These are phyloP conservation scores for Aulostomus chinensis DNA, from an alignment of 2,797 vertebrate species.

Conservation along the genomic window DNA sequence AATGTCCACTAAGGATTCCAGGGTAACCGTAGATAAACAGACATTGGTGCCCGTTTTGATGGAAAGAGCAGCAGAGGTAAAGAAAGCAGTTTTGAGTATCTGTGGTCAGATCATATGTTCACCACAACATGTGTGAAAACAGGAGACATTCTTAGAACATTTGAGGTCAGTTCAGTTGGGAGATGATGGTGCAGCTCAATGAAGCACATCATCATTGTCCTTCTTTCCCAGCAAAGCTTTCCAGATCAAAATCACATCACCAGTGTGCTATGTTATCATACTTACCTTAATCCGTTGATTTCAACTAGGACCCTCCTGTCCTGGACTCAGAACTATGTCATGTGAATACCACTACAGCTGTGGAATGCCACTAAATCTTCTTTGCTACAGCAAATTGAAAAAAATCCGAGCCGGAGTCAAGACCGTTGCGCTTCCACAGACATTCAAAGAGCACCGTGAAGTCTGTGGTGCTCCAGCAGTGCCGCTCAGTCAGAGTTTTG, in stretches of 20 bases:
- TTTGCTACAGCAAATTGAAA: slow-evolving; percentile 1
- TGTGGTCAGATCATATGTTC: background rate
- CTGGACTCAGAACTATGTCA: background rate
- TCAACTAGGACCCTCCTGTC: slow-evolving; percentile 1
- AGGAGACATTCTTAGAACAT: background rate
- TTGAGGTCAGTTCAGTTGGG: too few relatives aligned
- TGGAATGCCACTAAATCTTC: slow-evolving; percentile 7
- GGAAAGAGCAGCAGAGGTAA: background rate
- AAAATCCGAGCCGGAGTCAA: too few relatives aligned
- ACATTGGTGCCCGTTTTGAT: slow-evolving; percentile 1
- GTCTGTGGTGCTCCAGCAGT: too few relatives aligned
- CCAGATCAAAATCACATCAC: too few relatives aligned
- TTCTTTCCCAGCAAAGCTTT: too few relatives aligned
- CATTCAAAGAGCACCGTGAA: too few relatives aligned
- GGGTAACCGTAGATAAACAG: slow-evolving; percentile 1
- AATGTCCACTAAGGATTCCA: background rate
- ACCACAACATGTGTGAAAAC: background rate
- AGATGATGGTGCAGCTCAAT: too few relatives aligned
- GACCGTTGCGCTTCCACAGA: too few relatives aligned
- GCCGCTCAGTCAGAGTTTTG: too few relatives aligned
- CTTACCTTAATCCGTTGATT: slow-evolving; percentile 5
- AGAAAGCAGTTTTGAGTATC: slow-evolving; percentile 1
- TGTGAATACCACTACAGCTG: slow-evolving; percentile 7
- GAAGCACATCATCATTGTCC: too few relatives aligned
- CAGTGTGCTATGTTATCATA: background rate